phyloP scores from a whole-genome alignment of 2,797 vertebrate genomes.

The Okamejei kenojei region DNA sequence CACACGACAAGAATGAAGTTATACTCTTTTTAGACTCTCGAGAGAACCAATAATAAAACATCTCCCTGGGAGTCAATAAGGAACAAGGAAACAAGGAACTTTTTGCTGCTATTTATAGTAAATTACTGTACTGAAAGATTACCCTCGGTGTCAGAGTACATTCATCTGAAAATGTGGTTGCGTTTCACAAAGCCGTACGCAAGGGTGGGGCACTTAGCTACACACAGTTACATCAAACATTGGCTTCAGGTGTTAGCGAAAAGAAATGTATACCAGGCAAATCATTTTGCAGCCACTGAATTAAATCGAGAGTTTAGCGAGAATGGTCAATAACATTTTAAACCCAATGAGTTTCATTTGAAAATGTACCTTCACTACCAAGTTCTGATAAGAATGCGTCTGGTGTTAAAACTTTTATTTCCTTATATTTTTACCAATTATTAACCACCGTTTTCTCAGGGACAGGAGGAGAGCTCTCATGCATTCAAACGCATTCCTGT shows the following conservation, averaged over 20 bases:
- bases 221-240: background rate
- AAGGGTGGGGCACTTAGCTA: background rate
- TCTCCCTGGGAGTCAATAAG: background rate
- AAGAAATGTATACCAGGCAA: background rate
- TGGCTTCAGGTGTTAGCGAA: background rate
- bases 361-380: background rate
- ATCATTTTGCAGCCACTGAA: too few relatives aligned
- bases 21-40: background rate
- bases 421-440: background rate
- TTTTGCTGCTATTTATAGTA: slow-evolving; percentile 2
- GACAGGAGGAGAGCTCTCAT: background rate
- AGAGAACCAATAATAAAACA: background rate
- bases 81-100: slow-evolving; percentile 21
- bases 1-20: background rate
- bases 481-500: background rate
- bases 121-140: background rate
- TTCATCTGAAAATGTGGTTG: background rate
- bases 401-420: background rate
- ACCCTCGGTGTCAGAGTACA: background rate
- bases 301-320: background rate
- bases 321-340: background rate
- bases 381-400: background rate
- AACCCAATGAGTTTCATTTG: background rate
- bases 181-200: background rate
- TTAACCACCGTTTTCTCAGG: background rate